These are phyloP conservation scores for Stegostoma tigrinum DNA, from an alignment of 2,113 vertebrate species.

Conservation along the genomic window DNA sequence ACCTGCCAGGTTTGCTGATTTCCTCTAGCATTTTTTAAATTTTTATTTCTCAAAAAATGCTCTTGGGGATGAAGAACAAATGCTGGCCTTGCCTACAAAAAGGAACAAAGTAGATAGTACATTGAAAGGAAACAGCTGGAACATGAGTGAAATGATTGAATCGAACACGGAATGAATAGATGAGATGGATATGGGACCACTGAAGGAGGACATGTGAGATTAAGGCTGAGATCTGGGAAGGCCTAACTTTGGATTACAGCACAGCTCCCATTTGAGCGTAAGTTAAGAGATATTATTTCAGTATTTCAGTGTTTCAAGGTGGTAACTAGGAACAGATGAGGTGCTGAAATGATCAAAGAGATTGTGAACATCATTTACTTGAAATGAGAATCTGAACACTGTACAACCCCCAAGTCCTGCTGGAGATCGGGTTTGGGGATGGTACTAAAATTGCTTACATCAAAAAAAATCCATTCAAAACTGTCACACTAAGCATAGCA, in stretches of 20 bases:
- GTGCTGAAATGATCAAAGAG: not conserved
- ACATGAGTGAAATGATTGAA: not conserved
- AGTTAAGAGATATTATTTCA: not conserved
- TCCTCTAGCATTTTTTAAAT: too few species aligned
- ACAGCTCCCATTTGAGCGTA: not conserved
- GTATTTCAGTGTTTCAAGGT: not conserved
- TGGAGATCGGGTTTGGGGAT: not conserved
- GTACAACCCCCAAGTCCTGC: not conserved
- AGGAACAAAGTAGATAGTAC: too few species aligned
- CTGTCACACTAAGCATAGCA: not conserved
- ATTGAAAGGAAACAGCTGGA: not conserved
- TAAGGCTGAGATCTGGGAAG: not conserved
- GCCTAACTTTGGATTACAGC: not conserved
- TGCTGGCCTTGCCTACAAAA: too few species aligned
- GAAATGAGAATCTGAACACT: not conserved
- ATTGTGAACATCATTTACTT: not conserved
- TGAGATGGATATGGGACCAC: not conserved
- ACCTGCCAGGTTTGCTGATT: too few species aligned
- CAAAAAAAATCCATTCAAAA: not conserved
- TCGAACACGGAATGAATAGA: not conserved
- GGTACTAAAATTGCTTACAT: not conserved
- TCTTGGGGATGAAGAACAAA: too few species aligned
- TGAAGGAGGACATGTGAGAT: not conserved
- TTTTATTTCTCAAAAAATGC: too few species aligned
- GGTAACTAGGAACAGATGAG: not conserved